These are phyloP conservation scores for Nestor notabilis DNA, from an alignment of 2,113 vertebrate genomes.

Conservation along the genomic window DNA sequence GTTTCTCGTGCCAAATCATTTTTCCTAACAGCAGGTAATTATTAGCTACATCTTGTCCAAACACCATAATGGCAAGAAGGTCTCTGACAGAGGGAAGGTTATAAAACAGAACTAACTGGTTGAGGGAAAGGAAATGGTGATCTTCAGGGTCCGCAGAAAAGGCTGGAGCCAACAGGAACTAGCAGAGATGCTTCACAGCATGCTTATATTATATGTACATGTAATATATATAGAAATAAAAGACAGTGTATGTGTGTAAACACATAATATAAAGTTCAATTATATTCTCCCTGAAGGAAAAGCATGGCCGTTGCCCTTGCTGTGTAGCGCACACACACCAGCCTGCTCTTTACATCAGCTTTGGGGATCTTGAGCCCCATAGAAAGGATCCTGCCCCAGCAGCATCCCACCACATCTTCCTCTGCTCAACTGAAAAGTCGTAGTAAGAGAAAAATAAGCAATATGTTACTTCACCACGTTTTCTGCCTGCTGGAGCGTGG, in stretches of 20 bases:
- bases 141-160: background rate
- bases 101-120: constrained; percentile 5
- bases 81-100: constrained; percentile 30
- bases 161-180: background rate
- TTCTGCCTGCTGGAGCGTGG: background rate
- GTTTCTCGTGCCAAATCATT: constrained; percentile 51
- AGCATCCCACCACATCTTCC: background rate
- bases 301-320: fast-evolving
- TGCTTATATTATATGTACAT: too few relatives aligned
- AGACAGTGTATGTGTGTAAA: fast-evolving
- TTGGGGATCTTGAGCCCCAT: background rate
- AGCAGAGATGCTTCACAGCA: background rate
- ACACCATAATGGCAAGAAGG: constrained; percentile 25
- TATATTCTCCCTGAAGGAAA: background rate
- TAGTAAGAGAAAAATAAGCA: background rate
- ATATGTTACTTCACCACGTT: background rate
- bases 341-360: background rate
- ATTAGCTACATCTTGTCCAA: constrained; percentile 64
- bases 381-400: background rate
- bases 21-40: constrained; percentile 66
- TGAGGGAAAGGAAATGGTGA: constrained; percentile 37
- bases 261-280: background rate
- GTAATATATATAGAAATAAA: background rate
- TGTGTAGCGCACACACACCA: fast-evolving
- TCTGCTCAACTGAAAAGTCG: background rate